phyloP scores from a whole-genome alignment of 2,888 invertebrate species.

The Antitype chi region DNA sequence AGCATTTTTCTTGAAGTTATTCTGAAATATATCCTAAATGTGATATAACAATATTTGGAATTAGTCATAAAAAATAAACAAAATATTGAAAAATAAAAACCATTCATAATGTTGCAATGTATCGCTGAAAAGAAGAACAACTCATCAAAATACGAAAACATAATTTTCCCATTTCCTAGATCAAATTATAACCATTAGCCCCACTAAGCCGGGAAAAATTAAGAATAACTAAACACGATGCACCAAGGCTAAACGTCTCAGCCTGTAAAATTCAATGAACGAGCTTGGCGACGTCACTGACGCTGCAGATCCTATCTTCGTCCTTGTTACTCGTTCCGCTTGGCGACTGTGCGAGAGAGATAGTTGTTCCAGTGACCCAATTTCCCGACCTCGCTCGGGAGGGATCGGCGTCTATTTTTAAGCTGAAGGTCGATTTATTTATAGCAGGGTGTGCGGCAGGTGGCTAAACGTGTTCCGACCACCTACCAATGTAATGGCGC shows the following conservation, averaged over 20 bases:
- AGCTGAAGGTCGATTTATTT: constrained; percentile 90
- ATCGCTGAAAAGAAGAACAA: not conserved
- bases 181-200: constrained; percentile 23
- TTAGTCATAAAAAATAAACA: not conserved
- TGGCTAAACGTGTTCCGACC: constrained; percentile 70
- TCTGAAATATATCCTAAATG: not conserved
- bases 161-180: not conserved
- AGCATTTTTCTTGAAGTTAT: constrained; percentile 30
- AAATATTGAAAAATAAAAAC: not conserved
- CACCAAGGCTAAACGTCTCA: constrained; percentile 75
- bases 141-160: not conserved
- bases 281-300: constrained; percentile 85
- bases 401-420: constrained; percentile 90
- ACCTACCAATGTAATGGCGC: constrained; percentile 43
- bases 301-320: constrained; percentile 77
- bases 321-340: constrained; percentile 72
- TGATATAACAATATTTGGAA: not conserved
- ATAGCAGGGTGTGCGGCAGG: constrained; percentile 80
- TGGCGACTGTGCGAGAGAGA: constrained; percentile 73
- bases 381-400: constrained; percentile 88
- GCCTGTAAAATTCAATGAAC: constrained; percentile 89
- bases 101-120: not conserved
- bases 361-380: constrained; percentile 83
- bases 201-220: constrained; percentile 35
- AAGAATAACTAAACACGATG: constrained; percentile 71